Evolutionary conservation across 2,888 invertebrate genomes (phyloP).

Genomic region (Psylliodes chrysocephalus): DNA sequence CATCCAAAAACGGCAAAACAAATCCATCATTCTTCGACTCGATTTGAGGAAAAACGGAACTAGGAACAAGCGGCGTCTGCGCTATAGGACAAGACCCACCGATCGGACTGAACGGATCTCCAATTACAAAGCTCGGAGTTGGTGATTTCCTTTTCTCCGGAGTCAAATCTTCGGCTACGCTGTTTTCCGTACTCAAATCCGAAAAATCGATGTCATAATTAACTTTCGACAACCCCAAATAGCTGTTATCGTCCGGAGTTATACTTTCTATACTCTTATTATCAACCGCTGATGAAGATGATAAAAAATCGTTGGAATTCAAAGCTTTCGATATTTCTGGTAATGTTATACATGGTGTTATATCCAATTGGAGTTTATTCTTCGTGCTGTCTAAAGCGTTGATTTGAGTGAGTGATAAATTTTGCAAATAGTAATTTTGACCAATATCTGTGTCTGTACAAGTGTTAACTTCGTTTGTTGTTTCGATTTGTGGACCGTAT

Average conservation of each 20-base stretch:
- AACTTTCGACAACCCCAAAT: constrained; percentile 74
- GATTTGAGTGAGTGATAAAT: constrained; percentile 54
- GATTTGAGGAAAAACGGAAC: constrained; percentile 41
- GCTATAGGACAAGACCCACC: constrained; percentile 58
- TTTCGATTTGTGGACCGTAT: constrained; percentile 36
- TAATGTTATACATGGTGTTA: constrained; percentile 59
- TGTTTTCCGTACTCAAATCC: constrained; percentile 79
- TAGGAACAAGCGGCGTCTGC: constrained; percentile 59
- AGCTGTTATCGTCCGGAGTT: constrained; percentile 72
- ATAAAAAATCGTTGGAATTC: constrained; percentile 64
- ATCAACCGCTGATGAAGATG: constrained; percentile 43
- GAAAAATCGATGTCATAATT: constrained; percentile 83
- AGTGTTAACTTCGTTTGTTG: constrained; percentile 27
- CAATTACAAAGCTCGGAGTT: constrained; percentile 58
- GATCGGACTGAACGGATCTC: constrained; percentile 70
- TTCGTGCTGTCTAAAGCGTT: constrained; percentile 50
- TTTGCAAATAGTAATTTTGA: constrained; percentile 57
- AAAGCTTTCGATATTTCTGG: constrained; percentile 54
- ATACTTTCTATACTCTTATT: constrained; percentile 68
- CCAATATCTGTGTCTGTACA: constrained; percentile 11
- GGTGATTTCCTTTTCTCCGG: constrained; percentile 58
- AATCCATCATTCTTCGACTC: constrained; percentile 49
- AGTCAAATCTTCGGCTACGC: constrained; percentile 69
- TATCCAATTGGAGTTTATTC: constrained; percentile 56
- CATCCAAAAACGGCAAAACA: constrained; percentile 52